phyloP scores from a whole-genome alignment of 2,113 vertebrate genomes.

The Leucoraja erinaceus region DNA sequence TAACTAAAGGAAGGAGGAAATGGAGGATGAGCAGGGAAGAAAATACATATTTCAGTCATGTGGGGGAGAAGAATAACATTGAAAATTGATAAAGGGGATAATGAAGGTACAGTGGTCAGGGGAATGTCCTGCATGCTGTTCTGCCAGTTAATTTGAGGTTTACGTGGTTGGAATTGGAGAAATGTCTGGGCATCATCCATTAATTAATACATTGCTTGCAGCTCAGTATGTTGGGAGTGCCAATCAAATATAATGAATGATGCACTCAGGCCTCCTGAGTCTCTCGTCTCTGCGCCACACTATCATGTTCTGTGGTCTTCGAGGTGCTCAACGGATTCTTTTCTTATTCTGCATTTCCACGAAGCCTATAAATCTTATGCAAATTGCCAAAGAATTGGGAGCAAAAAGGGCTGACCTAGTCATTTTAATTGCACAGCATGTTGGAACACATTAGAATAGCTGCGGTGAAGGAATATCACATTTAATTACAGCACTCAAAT shows the following conservation, averaged over 20 bases:
- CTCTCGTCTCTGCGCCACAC: background rate
- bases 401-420: background rate
- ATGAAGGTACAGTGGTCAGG: constrained; percentile 7
- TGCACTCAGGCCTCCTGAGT: background rate
- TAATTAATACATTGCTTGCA: constrained; percentile 25
- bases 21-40: background rate
- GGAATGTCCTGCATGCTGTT: background rate
- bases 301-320: background rate
- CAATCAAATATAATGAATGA: constrained; percentile 36
- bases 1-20: background rate
- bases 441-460: background rate
- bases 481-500: constrained; percentile 32
- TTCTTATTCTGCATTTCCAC: constrained; percentile 4
- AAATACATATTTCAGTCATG: background rate
- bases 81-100: background rate
- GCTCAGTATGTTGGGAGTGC: background rate
- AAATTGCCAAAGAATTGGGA: background rate
- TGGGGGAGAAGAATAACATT: background rate
- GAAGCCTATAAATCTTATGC: background rate
- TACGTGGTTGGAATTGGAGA: background rate
- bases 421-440: constrained; percentile 6
- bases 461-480: background rate
- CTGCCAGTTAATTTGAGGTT: background rate
- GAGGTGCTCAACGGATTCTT: background rate
- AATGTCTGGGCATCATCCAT: background rate